These are phyloP conservation scores for Oncorhynchus keta DNA, from an alignment of 2,113 vertebrate species.

Conservation along the genomic window DNA sequence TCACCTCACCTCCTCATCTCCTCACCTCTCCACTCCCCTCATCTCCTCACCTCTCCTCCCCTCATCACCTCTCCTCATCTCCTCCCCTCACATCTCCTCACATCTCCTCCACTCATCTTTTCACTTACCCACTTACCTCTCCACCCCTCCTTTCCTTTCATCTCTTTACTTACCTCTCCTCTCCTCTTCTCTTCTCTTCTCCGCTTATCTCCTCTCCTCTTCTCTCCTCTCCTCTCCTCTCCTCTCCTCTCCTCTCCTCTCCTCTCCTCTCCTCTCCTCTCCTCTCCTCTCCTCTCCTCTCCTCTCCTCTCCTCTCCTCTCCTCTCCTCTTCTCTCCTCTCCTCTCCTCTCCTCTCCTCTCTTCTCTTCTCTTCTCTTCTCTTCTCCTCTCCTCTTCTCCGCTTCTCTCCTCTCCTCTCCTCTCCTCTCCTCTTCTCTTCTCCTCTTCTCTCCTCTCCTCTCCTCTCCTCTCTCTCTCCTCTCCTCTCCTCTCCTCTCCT, in stretches of 20 bases:
- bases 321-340: conserved; percentile 63
- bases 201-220: rapidly evolving
- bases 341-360: conserved; percentile 73
- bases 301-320: background rate
- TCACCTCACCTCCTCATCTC: too few relatives aligned
- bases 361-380: background rate
- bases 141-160: conserved; percentile 29
- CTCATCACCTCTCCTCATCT: background rate
- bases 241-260: too few relatives aligned
- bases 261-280: background rate
- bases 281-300: background rate
- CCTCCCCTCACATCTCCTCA: background rate
- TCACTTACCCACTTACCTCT: conserved; percentile 1
- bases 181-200: rapidly evolving
- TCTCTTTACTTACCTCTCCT: background rate
- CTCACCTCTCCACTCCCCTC: too few relatives aligned
- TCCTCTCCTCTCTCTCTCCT: too few relatives aligned
- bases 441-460: too few relatives aligned
- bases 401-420: conserved; percentile 61
- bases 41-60: background rate
- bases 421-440: rapidly evolving
- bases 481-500: too few relatives aligned
- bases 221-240: too few relatives aligned
- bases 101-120: background rate
- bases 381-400: conserved; percentile 1